Base-by-base conservation (phyloP, 1,140 invertebrate species). In the Drosophila trapezifrons region DNA sequence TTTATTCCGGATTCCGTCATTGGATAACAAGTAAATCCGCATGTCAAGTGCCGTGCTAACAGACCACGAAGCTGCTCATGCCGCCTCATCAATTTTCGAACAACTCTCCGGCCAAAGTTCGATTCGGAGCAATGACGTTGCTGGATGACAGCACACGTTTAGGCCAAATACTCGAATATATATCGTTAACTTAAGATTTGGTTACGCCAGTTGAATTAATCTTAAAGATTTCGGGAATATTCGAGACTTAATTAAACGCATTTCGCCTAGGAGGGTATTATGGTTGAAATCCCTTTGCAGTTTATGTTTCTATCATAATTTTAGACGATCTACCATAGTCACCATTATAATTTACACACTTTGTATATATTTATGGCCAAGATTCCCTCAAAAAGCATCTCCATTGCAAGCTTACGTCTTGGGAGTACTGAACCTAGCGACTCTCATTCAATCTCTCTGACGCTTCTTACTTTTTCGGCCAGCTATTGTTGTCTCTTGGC, bases 31-130 rank as follows among this genome's bases (percentile, higher is more conserved):
- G 20, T n/a, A 55, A 63, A 40, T 25, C 58, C 54, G n/a, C 59
- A 15, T 55, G 29, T 29, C 58, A 38, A 35, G 45, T 52, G 35
- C 7, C 29, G 32, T 37, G 51, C 29, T 32, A 57, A 22, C 51
- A 40, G 37, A 57, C 25, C 60, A 56, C 27, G 51, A 63, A 40
- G 29, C 32, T 37, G 56, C 51, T 9, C 22, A 32, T 25, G 18
- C 1, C n/a, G 18, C 18, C 60, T 20, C 37, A 32, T 17, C 37
- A 32, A 20, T 42, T 17, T 32, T n/a, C 15, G 52, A 57, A 35
- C 49, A 35, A 35, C 1, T 37, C 29, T 15, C 9, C 8, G 51
- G 32, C 40, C 60, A 64, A 64, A 64, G 60, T 58, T 64, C 60
- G 38, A 57, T 64, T 17, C 3, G 37, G n/a, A 32, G 25, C 27